Base-by-base conservation (phyloP, 2,797 vertebrate species). In the Liparis tanakae region DNA sequence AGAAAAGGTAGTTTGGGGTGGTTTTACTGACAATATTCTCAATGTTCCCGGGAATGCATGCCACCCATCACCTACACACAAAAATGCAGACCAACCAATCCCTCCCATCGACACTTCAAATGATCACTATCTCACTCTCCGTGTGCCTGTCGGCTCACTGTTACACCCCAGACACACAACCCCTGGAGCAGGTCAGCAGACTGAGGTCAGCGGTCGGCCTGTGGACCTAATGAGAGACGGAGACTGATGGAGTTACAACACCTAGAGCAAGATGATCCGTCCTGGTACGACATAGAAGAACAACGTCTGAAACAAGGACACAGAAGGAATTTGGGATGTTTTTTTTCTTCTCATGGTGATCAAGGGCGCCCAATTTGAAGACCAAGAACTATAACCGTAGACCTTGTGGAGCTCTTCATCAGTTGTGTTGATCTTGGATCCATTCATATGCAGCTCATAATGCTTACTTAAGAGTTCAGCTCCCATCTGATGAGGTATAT, bases 381-480 rank as follows among this genome's bases (percentile, higher is more conserved):
- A 65, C 17, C 44, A 15, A 56, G 36, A 67, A 33, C 8, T 60
- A 30, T 60, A 30, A 44, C 17, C n/a, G 13, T 55, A 63, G 30
- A 81, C 53, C 7, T 55, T 22, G 30, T 41, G 64, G 53, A 63
- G 54, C 70, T 17, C 53, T 74, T 68, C 39, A 33, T 36, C 25
- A 34, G 48, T 54, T 44, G 5, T 85, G 87, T 78, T 82, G 75
- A 75, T 79, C 17, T 78, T 87, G 87, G 85, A 76, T 48, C 69
- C 61, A 46, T 72, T 39, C 14, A 2, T 25, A 20, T 51, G 48
- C 48, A 22, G 50, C 50, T 82, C 70, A 76, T 43, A 57, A 51
- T 74, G 63, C 67, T 67, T 84, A 53, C 60, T 83, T 81, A 74
- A 76, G 46, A 74, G 57, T 56, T 63, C 44, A 20, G 17, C 76